These are phyloP conservation scores for Rhagologus leucostigma DNA, from an alignment of 2,113 vertebrate genomes.

Conservation along the genomic window DNA sequence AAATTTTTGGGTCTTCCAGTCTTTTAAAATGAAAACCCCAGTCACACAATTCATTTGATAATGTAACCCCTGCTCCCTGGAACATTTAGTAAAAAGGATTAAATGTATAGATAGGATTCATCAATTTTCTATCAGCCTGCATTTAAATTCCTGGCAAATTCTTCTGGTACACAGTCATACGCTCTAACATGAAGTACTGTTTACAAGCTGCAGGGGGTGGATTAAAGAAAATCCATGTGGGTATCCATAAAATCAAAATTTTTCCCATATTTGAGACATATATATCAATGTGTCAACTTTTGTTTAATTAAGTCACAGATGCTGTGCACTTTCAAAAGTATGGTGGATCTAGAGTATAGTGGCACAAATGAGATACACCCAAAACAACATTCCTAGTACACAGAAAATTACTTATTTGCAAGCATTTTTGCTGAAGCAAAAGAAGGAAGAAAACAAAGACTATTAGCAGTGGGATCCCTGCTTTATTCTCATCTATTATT, in stretches of 20 bases:
- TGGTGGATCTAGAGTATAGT: background rate
- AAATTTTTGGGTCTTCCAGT: background rate
- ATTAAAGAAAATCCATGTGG: background rate
- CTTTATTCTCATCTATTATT: background rate
- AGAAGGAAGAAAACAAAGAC: background rate
- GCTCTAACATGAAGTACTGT: background rate
- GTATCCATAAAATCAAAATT: background rate
- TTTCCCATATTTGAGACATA: background rate
- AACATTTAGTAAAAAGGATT: background rate
- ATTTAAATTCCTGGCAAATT: background rate
- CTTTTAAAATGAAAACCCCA: background rate
- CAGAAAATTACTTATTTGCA: background rate
- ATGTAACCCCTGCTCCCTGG: background rate
- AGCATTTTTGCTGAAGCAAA: background rate
- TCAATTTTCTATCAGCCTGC: background rate
- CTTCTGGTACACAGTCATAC: background rate
- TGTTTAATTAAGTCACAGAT: conserved; percentile 64
- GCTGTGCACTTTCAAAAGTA: conserved; percentile 24
- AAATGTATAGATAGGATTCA: background rate
- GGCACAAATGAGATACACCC: background rate
- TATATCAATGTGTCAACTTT: background rate
- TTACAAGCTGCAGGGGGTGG: background rate
- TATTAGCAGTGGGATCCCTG: background rate
- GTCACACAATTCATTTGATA: background rate
- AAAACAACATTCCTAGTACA: background rate